Evolutionary conservation across 2,888 invertebrate species (phyloP).

Genomic region (Hoplodrina ambigua): DNA sequence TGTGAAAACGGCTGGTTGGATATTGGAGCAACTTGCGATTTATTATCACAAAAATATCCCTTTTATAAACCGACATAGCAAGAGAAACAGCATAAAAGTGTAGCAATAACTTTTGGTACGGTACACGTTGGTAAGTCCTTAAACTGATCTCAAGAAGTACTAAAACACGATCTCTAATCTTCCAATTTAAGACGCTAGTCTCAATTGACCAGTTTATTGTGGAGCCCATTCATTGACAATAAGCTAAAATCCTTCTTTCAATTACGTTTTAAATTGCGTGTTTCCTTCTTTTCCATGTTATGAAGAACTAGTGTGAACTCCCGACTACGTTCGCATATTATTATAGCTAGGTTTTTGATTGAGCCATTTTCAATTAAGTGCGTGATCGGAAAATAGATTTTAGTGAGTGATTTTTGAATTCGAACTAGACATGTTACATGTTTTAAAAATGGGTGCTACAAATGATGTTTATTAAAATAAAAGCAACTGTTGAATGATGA

Average conservation of each 20-base stretch:
- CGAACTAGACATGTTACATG: too few species aligned
- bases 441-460: neutral
- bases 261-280: slow-evolving; percentile 52
- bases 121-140: slow-evolving; percentile 2
- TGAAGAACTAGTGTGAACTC: slow-evolving; percentile 13
- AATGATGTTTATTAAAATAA: neutral
- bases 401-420: too few species aligned
- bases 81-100: neutral
- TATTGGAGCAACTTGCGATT: neutral
- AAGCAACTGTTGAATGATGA: neutral
- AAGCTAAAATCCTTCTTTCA: slow-evolving; percentile 55
- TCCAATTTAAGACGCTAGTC: slow-evolving; percentile 48
- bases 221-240: slow-evolving; percentile 52
- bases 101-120: neutral
- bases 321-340: slow-evolving; percentile 3
- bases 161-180: slow-evolving; percentile 54
- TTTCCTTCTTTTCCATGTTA: slow-evolving; percentile 51
- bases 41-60: neutral
- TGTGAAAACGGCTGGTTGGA: too few species aligned
- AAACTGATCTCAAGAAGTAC: slow-evolving; percentile 45
- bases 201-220: slow-evolving; percentile 53
- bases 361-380: too few species aligned
- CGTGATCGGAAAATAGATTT: too few species aligned
- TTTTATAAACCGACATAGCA: neutral
- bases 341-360: neutral